These are phyloP conservation scores for Entomobrya multifasciata DNA, from an alignment of 2,888 invertebrate species.

Conservation along the genomic window DNA sequence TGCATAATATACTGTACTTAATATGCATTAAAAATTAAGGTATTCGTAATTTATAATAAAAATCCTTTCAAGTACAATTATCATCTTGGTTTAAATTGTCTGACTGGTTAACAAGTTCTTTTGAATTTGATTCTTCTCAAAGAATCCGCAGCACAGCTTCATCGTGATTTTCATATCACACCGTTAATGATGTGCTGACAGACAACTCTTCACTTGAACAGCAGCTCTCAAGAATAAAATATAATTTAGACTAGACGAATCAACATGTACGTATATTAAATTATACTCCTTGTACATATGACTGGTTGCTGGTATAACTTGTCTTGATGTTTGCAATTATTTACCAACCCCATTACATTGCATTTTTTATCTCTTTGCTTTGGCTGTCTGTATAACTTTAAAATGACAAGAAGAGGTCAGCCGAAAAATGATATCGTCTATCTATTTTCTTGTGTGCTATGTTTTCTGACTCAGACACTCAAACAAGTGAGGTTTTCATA, in stretches of 20 bases:
- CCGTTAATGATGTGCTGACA: slow-evolving; percentile 60
- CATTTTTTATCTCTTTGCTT: not conserved
- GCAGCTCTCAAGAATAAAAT: no score
- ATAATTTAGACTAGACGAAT: no score
- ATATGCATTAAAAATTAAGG: no score
- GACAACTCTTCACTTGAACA: slow-evolving; percentile 47
- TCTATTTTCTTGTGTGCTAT: not conserved
- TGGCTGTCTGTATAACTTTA: slow-evolving; percentile 51
- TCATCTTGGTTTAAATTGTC: slow-evolving; percentile 8
- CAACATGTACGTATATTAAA: no score
- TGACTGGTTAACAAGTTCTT: slow-evolving; percentile 27
- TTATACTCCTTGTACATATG: no score
- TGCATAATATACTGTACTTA: no score
- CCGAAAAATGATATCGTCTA: not conserved
- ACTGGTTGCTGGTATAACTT: no score
- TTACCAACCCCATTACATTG: not conserved
- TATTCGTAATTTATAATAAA: no score
- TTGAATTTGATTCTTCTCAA: not conserved
- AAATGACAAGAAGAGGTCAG: slow-evolving; percentile 55
- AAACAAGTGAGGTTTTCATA: no score
- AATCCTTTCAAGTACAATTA: slow-evolving; percentile 17
- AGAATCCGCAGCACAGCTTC: not conserved
- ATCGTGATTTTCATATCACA: slow-evolving; percentile 40
- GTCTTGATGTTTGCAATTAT: slow-evolving; percentile 23
- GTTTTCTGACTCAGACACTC: no score